These are phyloP conservation scores for Podarcis cretensis DNA, from an alignment of 2,113 vertebrate genomes.

Conservation along the genomic window DNA sequence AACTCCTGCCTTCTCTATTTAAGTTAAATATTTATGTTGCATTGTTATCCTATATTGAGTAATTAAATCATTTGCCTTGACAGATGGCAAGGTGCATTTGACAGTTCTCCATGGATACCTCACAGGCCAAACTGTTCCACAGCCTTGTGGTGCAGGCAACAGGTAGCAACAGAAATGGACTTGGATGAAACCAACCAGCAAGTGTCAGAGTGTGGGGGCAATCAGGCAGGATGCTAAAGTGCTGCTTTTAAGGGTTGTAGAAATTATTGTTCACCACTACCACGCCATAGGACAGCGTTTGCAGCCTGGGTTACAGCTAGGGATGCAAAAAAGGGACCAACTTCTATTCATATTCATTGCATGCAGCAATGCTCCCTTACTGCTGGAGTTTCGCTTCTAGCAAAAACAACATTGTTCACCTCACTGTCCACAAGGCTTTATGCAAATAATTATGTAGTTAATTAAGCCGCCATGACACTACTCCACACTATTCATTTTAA, in stretches of 20 bases:
- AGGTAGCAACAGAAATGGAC: constrained; percentile 25
- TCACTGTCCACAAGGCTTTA: too few relatives aligned
- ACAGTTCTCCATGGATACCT: not conserved
- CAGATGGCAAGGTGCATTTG: not conserved
- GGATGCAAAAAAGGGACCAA: not conserved
- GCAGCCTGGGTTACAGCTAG: not conserved
- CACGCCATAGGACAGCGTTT: not conserved
- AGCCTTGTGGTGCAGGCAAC: constrained; percentile 4
- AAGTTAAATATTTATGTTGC: constrained; percentile 12
- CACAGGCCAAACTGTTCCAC: constrained; percentile 17
- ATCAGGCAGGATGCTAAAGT: not conserved
- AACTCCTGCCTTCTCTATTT: not conserved
- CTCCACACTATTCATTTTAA: too few relatives aligned
- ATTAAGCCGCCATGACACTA: not conserved
- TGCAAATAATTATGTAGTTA: too few relatives aligned
- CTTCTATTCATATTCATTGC: too few relatives aligned
- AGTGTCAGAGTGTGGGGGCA: not conserved
- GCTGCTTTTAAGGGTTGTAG: not conserved
- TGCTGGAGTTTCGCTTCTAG: not conserved
- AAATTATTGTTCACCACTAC: not conserved
- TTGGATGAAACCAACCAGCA: not conserved
- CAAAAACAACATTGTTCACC: too few relatives aligned
- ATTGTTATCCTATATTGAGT: not conserved
- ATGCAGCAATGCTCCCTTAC: too few relatives aligned
- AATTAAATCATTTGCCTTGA: constrained; percentile 17